Base-by-base conservation (phyloP, 2,113 vertebrate genomes). In the Muntiacus muntjak region DNA sequence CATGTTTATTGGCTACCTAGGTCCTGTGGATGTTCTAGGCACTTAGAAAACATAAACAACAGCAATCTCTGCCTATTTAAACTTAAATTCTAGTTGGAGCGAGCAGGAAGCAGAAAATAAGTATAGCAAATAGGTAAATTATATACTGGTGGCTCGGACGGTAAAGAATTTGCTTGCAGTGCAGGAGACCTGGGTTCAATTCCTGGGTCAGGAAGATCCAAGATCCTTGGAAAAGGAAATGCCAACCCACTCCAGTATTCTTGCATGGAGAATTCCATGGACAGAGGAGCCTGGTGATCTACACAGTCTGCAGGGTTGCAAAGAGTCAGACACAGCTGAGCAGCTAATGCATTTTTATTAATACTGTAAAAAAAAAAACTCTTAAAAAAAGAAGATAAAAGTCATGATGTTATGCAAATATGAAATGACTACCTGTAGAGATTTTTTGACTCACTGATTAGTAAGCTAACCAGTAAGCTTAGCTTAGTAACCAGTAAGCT, bases 331-430 rank as follows among this genome's bases (percentile, higher is more conserved):
- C 12, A 43, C 0, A 13, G 43, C 40, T 26, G 40, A 76, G 13
- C 40, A 76, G 26, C 71, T 43, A 76, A 26, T 15, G 40, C 3
- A 23, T 81, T 60, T 95, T 67, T n/a, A 67, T 79, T 85, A 57
- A 82, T 76, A 19, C 14, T 76, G 25, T 28, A 50, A 87, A 92
- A 89, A 89, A 78, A 12, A 91, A 12, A 91, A 33, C 30, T 96
- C 64, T 96, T 54, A 19, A 87, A 93, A 87, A 50, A 92, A n/a
- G 60, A 74, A 85, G 52, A n/a, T 84, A 93, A 84, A 87, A 88
- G 60, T 93, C 19, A 57, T 88, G 45, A 40, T 90, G 13, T 54
- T 64, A 71, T 78, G 26, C 6, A 88, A 76, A 67, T 82, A 92
- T 54, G 11, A 89, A 89, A 81, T 84, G 23, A 92, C 36, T 30